Evolutionary conservation across 2,113 vertebrate species (phyloP).

Genomic region (Stigmatopora argus): DNA sequence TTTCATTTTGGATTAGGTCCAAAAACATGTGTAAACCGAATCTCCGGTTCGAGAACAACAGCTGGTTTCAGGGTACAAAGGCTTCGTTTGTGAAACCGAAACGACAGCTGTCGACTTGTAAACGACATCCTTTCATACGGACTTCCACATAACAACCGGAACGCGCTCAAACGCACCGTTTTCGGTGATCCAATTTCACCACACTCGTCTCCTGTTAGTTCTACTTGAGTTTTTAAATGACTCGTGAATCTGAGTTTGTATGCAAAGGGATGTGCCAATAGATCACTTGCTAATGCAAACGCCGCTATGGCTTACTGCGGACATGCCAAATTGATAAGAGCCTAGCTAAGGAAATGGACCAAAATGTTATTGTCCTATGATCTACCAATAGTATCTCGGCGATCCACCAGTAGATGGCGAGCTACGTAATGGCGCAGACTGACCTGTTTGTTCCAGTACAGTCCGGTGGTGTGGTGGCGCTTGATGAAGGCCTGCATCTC

Average conservation of each 20-base stretch:
- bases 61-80: neutral
- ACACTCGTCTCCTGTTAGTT: conserved; percentile 35
- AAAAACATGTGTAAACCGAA: neutral
- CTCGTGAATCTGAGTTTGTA: neutral
- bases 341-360: too few relatives aligned
- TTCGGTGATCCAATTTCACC: conserved; percentile 56
- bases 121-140: conserved; percentile 2
- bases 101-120: neutral
- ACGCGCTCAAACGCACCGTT: conserved; percentile 31
- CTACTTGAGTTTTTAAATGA: conserved; percentile 12
- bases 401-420: too few relatives aligned
- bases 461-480: conserved; percentile 87
- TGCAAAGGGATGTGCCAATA: neutral
- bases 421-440: conserved; percentile 54
- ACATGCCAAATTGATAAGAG: too few relatives aligned
- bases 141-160: conserved; percentile 74
- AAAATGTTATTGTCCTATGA: too few relatives aligned
- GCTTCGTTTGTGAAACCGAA: too few relatives aligned
- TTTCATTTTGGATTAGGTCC: neutral
- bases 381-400: too few relatives aligned
- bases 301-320: too few relatives aligned
- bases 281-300: neutral
- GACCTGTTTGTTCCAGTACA: conserved; percentile 88
- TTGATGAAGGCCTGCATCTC: conserved; percentile 92
- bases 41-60: neutral